phyloP scores from a whole-genome alignment of 1,140 invertebrate genomes.

The Thaumetopoea pityocampa region DNA sequence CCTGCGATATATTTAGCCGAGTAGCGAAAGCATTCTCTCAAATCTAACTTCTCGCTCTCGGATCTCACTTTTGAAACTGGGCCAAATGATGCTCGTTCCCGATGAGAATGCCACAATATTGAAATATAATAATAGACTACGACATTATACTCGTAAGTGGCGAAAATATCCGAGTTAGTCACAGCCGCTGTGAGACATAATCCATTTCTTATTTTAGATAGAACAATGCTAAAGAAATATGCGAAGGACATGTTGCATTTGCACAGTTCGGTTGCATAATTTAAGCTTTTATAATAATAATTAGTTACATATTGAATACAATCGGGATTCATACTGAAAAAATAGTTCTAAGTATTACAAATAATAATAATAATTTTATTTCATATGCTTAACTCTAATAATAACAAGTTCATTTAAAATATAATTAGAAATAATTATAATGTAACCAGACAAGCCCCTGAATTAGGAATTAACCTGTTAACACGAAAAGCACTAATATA shows the following conservation, averaged over 20 bases:
- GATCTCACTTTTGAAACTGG: conserved; percentile 70
- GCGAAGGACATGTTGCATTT: conserved; percentile 51
- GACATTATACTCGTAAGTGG: conserved; percentile 58
- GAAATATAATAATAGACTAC: conserved; percentile 69
- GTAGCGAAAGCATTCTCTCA: conserved; percentile 62
- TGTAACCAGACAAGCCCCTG: no score
- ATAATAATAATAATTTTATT: no score
- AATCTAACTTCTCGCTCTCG: conserved; percentile 65
- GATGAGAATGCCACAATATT: conserved; percentile 70
- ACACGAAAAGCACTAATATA: no score
- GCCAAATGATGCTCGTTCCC: conserved; percentile 67
- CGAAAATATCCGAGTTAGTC: conserved; percentile 68
- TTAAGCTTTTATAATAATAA: conserved; percentile 1
- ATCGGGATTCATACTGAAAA: no score
- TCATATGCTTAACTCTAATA: no score
- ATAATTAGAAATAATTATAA: no score
- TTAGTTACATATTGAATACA: background rate
- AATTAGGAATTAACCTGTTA: no score
- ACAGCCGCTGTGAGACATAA: conserved; percentile 45
- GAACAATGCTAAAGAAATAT: conserved; percentile 61
- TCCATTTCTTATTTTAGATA: conserved; percentile 49
- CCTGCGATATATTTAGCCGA: conserved; percentile 58
- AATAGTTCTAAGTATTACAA: no score
- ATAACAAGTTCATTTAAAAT: no score
- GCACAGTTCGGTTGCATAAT: conserved; percentile 27